Evolutionary conservation across 2,888 invertebrate species (phyloP).

Genomic region (Physocephala rufipes): DNA sequence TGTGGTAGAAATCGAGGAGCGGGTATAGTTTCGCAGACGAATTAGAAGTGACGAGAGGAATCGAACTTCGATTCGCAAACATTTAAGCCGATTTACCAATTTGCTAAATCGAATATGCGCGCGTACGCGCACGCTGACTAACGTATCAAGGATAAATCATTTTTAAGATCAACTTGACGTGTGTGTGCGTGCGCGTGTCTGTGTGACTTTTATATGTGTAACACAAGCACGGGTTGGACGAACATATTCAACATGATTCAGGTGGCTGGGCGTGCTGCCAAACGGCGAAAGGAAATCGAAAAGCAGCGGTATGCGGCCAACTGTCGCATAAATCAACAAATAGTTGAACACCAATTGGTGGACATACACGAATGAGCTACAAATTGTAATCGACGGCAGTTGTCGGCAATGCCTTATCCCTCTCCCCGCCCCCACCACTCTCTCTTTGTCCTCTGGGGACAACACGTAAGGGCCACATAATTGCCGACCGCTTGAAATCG

Average conservation of each 20-base stretch:
- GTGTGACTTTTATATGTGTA: slow-evolving; percentile 47
- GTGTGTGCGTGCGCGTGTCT: too few relatives aligned
- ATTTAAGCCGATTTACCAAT: slow-evolving; percentile 48
- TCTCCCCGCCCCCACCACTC: background rate
- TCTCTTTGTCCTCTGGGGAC: background rate
- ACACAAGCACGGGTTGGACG: slow-evolving; percentile 21
- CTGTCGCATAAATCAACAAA: slow-evolving; percentile 60
- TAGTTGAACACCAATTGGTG: slow-evolving; percentile 58
- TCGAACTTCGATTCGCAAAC: slow-evolving; percentile 30
- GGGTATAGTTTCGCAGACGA: background rate
- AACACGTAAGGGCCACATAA: background rate
- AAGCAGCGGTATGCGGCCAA: slow-evolving; percentile 30
- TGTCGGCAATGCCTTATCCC: slow-evolving; percentile 8
- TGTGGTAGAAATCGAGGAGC: too few relatives aligned
- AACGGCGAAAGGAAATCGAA: slow-evolving; percentile 27
- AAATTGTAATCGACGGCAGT: slow-evolving; percentile 49
- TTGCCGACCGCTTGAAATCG: background rate
- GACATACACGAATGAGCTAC: slow-evolving; percentile 55
- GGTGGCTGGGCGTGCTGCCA: slow-evolving; percentile 1
- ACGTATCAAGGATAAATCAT: slow-evolving; percentile 47
- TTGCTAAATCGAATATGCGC: slow-evolving; percentile 36
- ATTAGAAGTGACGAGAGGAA: slow-evolving; percentile 24
- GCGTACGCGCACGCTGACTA: slow-evolving; percentile 39
- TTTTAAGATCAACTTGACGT: slow-evolving; percentile 54
- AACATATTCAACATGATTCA: slow-evolving; percentile 17